Conservation (phyloP, 2,888 invertebrate genomes). For the Quadroppia sp. region DNA sequence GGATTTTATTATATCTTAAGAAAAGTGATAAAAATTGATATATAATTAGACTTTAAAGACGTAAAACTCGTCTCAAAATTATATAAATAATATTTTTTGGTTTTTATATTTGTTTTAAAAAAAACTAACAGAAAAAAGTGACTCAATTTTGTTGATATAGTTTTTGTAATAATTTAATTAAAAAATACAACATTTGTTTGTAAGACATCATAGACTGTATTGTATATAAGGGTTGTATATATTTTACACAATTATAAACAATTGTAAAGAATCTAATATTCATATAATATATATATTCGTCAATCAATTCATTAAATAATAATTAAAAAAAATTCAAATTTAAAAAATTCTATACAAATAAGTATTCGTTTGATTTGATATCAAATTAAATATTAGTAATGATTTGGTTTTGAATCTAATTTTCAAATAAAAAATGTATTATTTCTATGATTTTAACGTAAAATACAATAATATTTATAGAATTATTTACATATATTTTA, state of each 20-base stretch:
- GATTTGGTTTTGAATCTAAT: neutral
- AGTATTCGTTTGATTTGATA: neutral
- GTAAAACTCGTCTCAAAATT: conserved; percentile 16
- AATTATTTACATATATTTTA: neutral
- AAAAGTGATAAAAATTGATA: neutral
- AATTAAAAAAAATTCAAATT: neutral
- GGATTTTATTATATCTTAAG: neutral
- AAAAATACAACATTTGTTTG: conserved; percentile 6
- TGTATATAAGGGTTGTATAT: neutral
- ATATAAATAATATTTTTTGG: neutral
- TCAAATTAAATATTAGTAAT: neutral
- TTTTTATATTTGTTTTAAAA: no score
- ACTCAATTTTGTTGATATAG: neutral
- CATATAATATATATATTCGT: neutral
- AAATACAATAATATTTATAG: conserved; percentile 24
- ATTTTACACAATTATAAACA: neutral
- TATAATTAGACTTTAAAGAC: conserved; percentile 3
- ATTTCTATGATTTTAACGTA: neutral
- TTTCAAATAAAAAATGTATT: conserved; percentile 6
- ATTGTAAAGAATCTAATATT: neutral
- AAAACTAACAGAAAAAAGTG: neutral
- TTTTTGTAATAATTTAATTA: neutral
- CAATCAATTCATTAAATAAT: neutral
- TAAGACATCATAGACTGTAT: no score
- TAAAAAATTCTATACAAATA: neutral